phyloP scores from a whole-genome alignment of 64 coral and sea anemone species.

The Astreopora myriophthalma region DNA sequence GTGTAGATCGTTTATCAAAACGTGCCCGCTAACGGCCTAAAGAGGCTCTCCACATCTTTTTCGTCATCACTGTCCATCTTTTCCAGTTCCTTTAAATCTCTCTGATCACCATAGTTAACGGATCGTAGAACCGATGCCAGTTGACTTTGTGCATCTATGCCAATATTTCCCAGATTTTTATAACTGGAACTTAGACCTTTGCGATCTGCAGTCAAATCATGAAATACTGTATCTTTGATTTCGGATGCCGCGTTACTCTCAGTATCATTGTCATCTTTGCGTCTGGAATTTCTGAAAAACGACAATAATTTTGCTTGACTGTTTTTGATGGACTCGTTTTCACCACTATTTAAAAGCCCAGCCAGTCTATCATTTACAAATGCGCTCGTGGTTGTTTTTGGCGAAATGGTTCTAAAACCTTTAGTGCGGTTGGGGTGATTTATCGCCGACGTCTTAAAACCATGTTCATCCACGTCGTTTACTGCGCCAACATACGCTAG shows the following conservation, averaged over 20 bases:
- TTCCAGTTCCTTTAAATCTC: constrained; percentile 30
- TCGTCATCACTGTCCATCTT: constrained; percentile 2
- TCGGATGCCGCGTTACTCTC: neutral
- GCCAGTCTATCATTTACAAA: neutral
- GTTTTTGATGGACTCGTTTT: neutral
- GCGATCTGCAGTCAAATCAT: neutral
- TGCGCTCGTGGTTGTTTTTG: neutral
- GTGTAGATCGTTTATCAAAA: neutral
- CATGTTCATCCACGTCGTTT: neutral
- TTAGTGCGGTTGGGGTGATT: neutral
- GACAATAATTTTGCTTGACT: neutral
- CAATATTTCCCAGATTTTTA: constrained; percentile 19
- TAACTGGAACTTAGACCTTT: neutral
- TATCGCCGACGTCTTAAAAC: neutral
- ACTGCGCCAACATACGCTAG: neutral
- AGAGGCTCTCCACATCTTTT: constrained; percentile 18
- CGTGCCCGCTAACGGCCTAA: neutral
- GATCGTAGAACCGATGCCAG: constrained; percentile 4
- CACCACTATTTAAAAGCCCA: neutral
- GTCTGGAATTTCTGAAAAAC: neutral
- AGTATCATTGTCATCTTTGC: neutral
- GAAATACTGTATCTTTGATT: neutral
- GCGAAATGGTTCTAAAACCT: neutral
- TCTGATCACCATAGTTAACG: constrained; percentile 16
- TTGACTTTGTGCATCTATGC: constrained; percentile 18